Evolutionary conservation across 2,797 vertebrate species (phyloP).

Genomic region (Pempheris klunzingeri): DNA sequence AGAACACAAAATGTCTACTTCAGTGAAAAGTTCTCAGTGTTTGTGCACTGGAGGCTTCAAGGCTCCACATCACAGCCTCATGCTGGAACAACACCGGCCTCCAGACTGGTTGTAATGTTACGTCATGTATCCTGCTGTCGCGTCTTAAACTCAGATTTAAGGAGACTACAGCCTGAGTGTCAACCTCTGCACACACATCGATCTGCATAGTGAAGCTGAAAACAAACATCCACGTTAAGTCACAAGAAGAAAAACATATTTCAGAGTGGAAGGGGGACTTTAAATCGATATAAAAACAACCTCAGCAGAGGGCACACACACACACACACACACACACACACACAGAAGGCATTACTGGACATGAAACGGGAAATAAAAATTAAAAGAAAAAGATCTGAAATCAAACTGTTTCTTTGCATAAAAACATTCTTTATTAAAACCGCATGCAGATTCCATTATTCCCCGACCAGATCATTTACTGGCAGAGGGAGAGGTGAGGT

Average conservation of each 20-base stretch:
- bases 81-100: fast-evolving
- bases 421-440: constrained; percentile 82
- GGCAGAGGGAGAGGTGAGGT: constrained; percentile 27
- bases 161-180: too few relatives aligned
- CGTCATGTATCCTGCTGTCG: too few relatives aligned
- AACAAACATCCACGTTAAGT: not conserved
- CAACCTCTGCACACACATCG: not conserved
- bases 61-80: not conserved
- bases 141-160: too few relatives aligned
- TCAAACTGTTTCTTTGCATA: constrained; percentile 55
- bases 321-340: too few relatives aligned
- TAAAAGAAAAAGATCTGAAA: constrained; percentile 22
- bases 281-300: not conserved
- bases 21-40: not conserved
- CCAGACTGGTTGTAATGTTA: not conserved
- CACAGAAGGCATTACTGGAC: not conserved
- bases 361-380: not conserved
- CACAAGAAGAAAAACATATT: not conserved
- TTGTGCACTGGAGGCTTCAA: not conserved
- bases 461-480: constrained; percentile 26
- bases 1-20: not conserved
- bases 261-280: not conserved
- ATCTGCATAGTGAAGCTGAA: not conserved
- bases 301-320: not conserved
- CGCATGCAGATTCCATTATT: constrained; percentile 62